Evolutionary conservation across 2,113 vertebrate species (phyloP).

Genomic region (Upupa epops): DNA sequence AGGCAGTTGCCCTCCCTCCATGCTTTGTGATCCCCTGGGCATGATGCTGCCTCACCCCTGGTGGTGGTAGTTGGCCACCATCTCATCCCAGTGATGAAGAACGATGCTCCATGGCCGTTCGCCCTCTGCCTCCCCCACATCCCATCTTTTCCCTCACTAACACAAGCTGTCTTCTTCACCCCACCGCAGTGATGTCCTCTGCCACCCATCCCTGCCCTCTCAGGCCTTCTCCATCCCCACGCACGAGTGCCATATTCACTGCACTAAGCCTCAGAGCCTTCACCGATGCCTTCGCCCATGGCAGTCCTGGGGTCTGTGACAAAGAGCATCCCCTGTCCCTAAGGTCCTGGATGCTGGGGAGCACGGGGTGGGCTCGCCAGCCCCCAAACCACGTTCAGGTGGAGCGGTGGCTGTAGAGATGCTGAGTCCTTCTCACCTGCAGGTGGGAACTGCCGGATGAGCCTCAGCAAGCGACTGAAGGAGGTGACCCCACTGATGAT

Average conservation of each 20-base stretch:
- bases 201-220: neutral
- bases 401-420: rapidly evolving
- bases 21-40: rapidly evolving
- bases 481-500: neutral
- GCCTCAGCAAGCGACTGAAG: neutral
- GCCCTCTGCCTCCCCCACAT: neutral
- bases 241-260: neutral
- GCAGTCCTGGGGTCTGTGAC: neutral
- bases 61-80: neutral
- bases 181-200: neutral
- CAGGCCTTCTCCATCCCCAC: neutral
- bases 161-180: neutral
- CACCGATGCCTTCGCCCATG: neutral
- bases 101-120: neutral
- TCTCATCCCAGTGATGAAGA: neutral
- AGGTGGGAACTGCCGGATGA: rapidly evolving
- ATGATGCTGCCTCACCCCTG: neutral
- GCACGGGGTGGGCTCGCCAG: rapidly evolving
- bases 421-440: rapidly evolving
- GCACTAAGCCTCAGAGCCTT: conserved; percentile 9
- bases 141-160: neutral
- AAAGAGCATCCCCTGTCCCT: rapidly evolving
- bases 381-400: rapidly evolving
- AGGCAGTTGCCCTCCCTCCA: neutral
- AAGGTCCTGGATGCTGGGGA: neutral